Conservation (phyloP, 2,797 vertebrate genomes). For the Pseudotriccus pelzelni region DNA sequence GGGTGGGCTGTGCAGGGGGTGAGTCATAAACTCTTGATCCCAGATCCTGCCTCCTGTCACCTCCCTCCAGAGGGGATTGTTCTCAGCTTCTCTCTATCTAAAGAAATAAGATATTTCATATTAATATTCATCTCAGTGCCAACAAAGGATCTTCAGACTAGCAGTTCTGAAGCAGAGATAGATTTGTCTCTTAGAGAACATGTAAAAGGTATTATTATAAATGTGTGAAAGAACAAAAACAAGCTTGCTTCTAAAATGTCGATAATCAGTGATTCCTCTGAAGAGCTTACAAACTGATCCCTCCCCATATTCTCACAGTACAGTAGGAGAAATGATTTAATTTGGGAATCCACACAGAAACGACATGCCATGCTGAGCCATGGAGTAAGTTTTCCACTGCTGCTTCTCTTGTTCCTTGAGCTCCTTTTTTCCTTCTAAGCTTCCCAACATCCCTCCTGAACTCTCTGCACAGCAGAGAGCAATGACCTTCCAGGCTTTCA, state of each 20-base stretch:
- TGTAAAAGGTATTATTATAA: constrained; percentile 64
- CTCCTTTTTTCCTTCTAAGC: neutral
- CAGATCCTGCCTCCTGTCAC: neutral
- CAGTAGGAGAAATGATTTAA: constrained; percentile 34
- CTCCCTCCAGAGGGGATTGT: neutral
- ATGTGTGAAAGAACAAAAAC: constrained; percentile 35
- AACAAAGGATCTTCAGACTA: constrained; percentile 58
- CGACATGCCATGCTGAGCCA: neutral
- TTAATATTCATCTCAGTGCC: constrained; percentile 45
- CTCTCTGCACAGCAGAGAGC: neutral
- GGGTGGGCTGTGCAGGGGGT: neutral
- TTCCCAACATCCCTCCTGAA: neutral
- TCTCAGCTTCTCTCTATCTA: constrained; percentile 37
- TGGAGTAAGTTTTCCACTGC: neutral
- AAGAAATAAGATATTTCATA: constrained; percentile 52
- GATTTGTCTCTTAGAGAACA: constrained; percentile 44
- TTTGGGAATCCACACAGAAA: constrained; percentile 12
- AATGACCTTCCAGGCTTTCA: neutral
- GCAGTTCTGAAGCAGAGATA: constrained; percentile 35
- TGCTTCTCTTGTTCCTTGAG: neutral
- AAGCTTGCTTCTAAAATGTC: neutral
- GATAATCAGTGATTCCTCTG: constrained; percentile 17
- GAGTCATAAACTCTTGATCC: constrained; percentile 24
- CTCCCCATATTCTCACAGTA: constrained; percentile 32
- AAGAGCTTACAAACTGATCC: constrained; percentile 33